Evolutionary conservation across 1,140 invertebrate species (phyloP).

Genomic region (Wiebesia pumilae): DNA sequence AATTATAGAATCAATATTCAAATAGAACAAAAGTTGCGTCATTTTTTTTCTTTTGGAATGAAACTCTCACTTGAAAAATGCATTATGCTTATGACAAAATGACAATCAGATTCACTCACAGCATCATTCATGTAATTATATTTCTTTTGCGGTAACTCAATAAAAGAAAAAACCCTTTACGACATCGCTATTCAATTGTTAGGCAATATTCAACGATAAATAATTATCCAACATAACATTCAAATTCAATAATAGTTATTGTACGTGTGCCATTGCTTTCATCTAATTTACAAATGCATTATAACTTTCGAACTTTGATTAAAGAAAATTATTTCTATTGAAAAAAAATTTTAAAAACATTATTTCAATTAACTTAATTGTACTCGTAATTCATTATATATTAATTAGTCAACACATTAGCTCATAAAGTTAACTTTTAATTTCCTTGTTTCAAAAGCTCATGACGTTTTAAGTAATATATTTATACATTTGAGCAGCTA

Average conservation of each 20-base stretch:
- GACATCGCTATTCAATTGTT: neutral
- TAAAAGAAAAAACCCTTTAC: neutral
- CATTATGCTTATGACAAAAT: constrained; percentile 24
- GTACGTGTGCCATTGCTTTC: neutral
- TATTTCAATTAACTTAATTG: neutral
- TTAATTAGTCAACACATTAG: neutral
- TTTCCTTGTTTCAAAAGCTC: neutral
- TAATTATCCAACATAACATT: neutral
- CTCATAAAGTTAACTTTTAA: neutral
- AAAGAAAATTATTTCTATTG: neutral
- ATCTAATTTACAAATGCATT: neutral
- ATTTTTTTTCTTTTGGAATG: neutral
- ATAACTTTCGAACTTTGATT: too few relatives aligned
- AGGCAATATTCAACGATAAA: neutral
- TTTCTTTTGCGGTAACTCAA: neutral
- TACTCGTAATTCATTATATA: neutral
- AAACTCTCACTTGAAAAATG: neutral
- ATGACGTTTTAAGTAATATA: neutral
- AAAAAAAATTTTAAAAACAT: neutral
- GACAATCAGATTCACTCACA: neutral
- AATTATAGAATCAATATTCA: constrained; percentile 10
- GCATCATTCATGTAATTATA: neutral
- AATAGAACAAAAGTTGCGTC: neutral
- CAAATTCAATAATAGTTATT: neutral
- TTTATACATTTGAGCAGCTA: neutral